Percentiles rank a stretch among this genome's conserved stretches.
Conservation (phyloP, 1,140 invertebrate species). For the Eciton burchellii region DNA sequence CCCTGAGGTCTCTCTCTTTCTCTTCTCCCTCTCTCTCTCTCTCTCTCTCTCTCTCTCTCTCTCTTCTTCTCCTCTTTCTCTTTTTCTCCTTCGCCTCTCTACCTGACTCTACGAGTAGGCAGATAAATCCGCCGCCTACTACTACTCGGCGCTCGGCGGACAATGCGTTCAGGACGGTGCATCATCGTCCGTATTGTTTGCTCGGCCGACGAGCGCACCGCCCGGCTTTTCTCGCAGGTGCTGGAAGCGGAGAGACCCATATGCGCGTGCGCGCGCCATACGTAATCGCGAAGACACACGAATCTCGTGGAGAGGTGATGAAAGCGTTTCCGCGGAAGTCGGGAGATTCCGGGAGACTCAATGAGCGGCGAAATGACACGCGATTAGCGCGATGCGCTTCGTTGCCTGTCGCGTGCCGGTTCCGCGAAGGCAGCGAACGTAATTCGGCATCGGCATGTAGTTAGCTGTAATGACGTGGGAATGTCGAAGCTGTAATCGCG, state of each 20-base stretch:
- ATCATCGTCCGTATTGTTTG: conserved; percentile 79
- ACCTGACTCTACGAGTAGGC: conserved; percentile 77
- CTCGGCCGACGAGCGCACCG: conserved; percentile 67
- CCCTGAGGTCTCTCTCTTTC: conserved; percentile 46
- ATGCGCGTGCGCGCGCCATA: conserved; percentile 14
- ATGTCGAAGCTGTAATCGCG: no score
- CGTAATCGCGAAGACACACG: neutral
- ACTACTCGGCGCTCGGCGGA: conserved; percentile 69
- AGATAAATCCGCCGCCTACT: conserved; percentile 78
- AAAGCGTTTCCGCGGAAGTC: conserved; percentile 40
- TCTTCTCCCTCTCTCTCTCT: conserved; percentile 12
- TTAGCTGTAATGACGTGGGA: conserved; percentile 34
- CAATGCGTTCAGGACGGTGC: conserved; percentile 76
- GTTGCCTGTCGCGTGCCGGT: neutral
- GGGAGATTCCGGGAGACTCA: neutral
- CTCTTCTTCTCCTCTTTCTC: conserved; percentile 12
- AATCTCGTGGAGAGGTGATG: conserved; percentile 22
- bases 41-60: conserved; percentile 34
- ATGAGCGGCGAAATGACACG: conserved; percentile 5
- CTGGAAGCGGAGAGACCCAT: conserved; percentile 58
- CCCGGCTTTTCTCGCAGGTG: conserved; percentile 73
- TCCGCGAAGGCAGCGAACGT: conserved; percentile 1
- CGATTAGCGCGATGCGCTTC: conserved; percentile 19
- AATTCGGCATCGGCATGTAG: neutral
- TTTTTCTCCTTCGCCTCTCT: conserved; percentile 54